Percentiles rank a stretch among this genome's conserved stretches.
Conservation (phyloP, 2,797 vertebrate genomes). For the Sebastes goodei region DNA sequence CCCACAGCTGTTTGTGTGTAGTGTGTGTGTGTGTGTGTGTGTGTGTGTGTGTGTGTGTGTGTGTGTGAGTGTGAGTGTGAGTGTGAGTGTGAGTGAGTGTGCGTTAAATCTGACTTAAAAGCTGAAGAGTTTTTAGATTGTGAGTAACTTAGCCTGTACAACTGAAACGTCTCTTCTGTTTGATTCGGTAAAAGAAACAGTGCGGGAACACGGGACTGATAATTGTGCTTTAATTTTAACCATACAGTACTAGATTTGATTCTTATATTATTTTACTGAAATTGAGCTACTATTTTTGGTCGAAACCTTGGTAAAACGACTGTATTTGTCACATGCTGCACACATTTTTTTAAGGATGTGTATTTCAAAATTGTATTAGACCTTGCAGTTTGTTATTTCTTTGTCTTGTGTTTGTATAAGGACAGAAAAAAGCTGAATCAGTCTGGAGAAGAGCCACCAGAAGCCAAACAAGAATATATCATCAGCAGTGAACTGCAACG, state of each 20-base stretch:
- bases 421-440: neutral
- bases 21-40: neutral
- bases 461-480: neutral
- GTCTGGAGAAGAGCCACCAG: no score
- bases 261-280: neutral
- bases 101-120: neutral
- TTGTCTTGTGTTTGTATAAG: neutral
- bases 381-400: neutral
- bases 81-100: slow-evolving; percentile 1
- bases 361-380: neutral
- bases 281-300: neutral
- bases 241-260: neutral
- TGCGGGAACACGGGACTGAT: neutral
- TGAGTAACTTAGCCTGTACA: neutral
- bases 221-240: neutral
- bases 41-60: neutral
- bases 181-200: neutral
- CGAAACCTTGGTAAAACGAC: neutral
- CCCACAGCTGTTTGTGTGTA: slow-evolving; percentile 55
- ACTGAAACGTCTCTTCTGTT: neutral
- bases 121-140: slow-evolving; percentile 7
- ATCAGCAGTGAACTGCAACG: neutral
- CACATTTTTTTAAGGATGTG: neutral
- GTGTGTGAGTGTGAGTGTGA: neutral
- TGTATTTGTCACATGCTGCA: neutral